Base-by-base conservation (phyloP, 2,797 vertebrate genomes). In the Girardinus metallicus region DNA sequence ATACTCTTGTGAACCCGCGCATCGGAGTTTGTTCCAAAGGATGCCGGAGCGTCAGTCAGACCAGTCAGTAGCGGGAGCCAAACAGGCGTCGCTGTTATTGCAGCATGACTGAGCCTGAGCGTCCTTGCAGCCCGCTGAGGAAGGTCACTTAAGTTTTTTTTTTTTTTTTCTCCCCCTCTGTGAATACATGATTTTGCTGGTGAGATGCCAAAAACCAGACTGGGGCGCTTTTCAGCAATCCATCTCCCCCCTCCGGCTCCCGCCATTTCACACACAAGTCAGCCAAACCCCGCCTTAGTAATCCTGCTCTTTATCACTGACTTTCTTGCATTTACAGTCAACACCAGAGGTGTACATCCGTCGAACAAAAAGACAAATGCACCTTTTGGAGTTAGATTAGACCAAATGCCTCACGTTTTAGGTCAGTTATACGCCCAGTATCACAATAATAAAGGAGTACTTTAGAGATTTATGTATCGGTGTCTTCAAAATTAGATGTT, bases 21-120 rank as follows among this genome's bases (percentile, higher is more conserved):
- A 34, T 74, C 6, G 74, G 5, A n/a, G 21, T 84, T 72, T 86
- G 34, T 81, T 74, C 1, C 15, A 29, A 16, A 39, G 26, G 11
- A 18, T 16, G 36, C 55, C 57, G 78, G 73, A 23, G 5, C 16
- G n/a, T 84, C 73, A 79, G 57, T 79, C 71, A 73, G 74, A 36
- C 41, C 76, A 79, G 78, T 79, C 15, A 3, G 80, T 66, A 71
- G 9, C 44, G 31, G 29, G 31, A 80, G 68, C 93, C 94, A 84
- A 84, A 93, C 86, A 94, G 94, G 92, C 79, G 93, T 89, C 93
- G 92, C 93, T 93, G 89, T 94, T 93, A 83, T 79, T 88, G 87
- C 91, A 86, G 87, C 15, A 73, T 47, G 51, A 43, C 53, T 75
- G 76, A 86, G 85, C 62, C 74, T 82, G 70, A 23, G 49, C 83